phyloP scores from a whole-genome alignment of 2,888 invertebrate species.

The Gymnosoma rotundatum region DNA sequence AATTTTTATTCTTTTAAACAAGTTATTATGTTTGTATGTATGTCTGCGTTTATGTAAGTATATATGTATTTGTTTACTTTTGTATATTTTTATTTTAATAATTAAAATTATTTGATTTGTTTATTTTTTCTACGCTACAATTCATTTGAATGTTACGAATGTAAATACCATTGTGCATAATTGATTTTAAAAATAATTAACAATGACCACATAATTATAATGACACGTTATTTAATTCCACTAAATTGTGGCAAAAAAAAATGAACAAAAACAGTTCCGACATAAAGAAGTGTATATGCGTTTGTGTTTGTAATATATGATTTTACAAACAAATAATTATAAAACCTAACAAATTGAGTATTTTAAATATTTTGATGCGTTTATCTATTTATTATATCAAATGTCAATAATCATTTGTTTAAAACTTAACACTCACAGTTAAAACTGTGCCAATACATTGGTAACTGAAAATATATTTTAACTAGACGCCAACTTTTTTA shows the following conservation, averaged over 20 bases:
- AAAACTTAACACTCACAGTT: neutral
- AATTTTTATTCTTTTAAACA: no score
- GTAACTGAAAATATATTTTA: no score
- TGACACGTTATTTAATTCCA: slow-evolving; percentile 66
- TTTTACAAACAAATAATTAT: neutral
- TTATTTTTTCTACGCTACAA: neutral
- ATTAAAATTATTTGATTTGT: slow-evolving; percentile 22
- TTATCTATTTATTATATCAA: slow-evolving; percentile 24
- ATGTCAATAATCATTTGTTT: slow-evolving; percentile 37
- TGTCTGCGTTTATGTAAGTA: no score
- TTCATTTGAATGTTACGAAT: neutral
- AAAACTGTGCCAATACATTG: no score
- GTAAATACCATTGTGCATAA: slow-evolving; percentile 40
- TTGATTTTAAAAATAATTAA: slow-evolving; percentile 55
- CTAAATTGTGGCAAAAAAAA: slow-evolving; percentile 61
- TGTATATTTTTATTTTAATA: neutral
- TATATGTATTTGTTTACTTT: no score
- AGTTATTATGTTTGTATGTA: no score
- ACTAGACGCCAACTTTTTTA: no score
- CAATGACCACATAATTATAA: slow-evolving; percentile 64
- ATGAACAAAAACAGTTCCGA: slow-evolving; percentile 1
- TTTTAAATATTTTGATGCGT: slow-evolving; percentile 32
- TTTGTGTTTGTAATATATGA: neutral
- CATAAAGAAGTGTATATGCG: neutral
- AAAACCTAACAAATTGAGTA: neutral